Evolutionary conservation across 2,888 invertebrate genomes (phyloP).

Genomic region (Cybosia mesomella): DNA sequence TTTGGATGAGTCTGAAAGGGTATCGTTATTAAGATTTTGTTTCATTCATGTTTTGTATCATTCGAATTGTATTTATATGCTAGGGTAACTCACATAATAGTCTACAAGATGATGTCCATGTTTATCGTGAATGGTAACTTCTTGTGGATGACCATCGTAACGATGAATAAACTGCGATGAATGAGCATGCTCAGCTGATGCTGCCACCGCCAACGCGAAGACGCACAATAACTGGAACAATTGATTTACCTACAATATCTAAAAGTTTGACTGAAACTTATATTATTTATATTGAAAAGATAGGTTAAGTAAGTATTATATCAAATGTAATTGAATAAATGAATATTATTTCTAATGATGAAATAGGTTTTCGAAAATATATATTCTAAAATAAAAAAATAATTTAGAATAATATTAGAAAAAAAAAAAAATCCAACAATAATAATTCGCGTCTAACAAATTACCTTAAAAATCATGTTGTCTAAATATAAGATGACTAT

Average conservation of each 20-base stretch:
- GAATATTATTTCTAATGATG: no score
- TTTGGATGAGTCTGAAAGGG: conserved; percentile 54
- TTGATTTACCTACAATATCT: no score
- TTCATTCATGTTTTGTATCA: background rate
- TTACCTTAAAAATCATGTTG: conserved; percentile 45
- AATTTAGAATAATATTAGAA: no score
- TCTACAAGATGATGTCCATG: conserved; percentile 37
- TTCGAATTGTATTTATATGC: conserved; percentile 8
- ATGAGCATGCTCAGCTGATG: conserved; percentile 63
- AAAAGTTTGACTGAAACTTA: no score
- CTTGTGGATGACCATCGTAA: conserved; percentile 44
- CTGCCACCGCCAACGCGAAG: conserved; percentile 10
- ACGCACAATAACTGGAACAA: no score
- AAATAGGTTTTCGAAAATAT: no score
- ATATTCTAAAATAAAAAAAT: no score
- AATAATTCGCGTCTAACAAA: conserved; percentile 58
- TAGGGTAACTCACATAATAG: conserved; percentile 27
- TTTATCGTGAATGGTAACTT: conserved; percentile 26
- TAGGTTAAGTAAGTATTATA: no score
- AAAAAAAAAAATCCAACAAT: no score
- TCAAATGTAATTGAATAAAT: no score
- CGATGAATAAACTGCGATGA: conserved; percentile 68
- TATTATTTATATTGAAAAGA: no score
- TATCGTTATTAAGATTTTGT: background rate
- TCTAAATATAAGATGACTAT: background rate